phyloP scores from a whole-genome alignment of 2,113 vertebrate genomes.

The Myotis brandtii region DNA sequence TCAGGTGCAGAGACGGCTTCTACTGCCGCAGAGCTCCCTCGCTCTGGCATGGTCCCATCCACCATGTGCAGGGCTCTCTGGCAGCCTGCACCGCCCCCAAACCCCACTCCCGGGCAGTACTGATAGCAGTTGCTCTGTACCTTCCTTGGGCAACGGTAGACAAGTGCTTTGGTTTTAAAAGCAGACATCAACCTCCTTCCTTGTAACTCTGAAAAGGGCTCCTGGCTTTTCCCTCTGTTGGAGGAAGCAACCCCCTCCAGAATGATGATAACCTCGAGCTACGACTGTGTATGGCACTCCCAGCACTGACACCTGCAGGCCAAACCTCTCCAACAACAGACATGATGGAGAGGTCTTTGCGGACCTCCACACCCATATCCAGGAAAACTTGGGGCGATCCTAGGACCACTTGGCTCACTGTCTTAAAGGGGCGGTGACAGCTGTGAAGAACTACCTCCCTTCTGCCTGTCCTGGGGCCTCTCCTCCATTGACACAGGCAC shows the following conservation, averaged over 20 bases:
- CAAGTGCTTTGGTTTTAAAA: background rate
- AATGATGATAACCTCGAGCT: background rate
- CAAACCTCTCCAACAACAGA: background rate
- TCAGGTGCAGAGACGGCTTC: background rate
- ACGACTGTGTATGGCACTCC: too few relatives aligned
- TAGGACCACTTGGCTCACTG: background rate
- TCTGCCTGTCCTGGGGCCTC: background rate
- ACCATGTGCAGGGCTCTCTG: background rate
- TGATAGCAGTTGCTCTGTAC: background rate
- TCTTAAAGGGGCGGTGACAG: background rate
- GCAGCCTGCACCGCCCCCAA: background rate
- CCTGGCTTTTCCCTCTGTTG: background rate
- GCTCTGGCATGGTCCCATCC: background rate
- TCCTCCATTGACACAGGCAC: background rate
- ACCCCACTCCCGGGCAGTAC: fast-evolving
- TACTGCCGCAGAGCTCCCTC: background rate
- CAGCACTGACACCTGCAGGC: too few relatives aligned
- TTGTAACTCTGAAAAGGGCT: background rate
- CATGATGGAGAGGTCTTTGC: background rate
- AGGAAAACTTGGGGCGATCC: background rate
- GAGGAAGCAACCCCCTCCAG: background rate
- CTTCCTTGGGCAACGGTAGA: background rate
- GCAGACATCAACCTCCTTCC: background rate
- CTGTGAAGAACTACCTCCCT: background rate
- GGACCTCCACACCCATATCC: background rate